Evolutionary conservation across 2,888 invertebrate species (phyloP).

Genomic region (Nineta flava): DNA sequence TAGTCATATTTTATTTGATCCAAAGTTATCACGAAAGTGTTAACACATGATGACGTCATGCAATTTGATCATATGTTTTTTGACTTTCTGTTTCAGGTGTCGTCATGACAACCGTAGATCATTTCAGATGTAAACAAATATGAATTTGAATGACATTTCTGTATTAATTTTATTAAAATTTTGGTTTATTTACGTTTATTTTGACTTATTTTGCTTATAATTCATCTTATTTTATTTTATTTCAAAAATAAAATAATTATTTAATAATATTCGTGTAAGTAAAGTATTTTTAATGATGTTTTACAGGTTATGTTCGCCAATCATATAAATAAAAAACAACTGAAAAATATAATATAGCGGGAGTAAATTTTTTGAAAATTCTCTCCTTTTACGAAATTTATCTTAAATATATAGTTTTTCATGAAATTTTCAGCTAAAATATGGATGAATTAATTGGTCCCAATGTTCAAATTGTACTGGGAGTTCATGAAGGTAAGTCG

Average conservation of each 20-base stretch:
- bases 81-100: constrained; percentile 10
- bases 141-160: not conserved
- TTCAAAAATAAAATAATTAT: not conserved
- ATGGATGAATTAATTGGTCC: constrained; percentile 49
- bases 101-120: constrained; percentile 15
- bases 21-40: too few relatives aligned
- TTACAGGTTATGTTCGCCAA: not conserved
- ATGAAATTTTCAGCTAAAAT: constrained; percentile 8
- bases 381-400: not conserved
- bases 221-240: too few relatives aligned
- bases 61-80: constrained; percentile 17
- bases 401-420: not conserved
- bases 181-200: not conserved
- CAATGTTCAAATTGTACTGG: constrained; percentile 47
- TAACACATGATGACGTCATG: not conserved
- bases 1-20: too few relatives aligned
- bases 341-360: not conserved
- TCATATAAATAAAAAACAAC: not conserved
- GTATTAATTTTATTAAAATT: not conserved
- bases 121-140: not conserved
- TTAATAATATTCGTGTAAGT: not conserved
- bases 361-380: not conserved
- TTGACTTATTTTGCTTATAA: not conserved
- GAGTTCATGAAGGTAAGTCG: constrained; percentile 46
- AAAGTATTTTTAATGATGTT: not conserved